Conservation (phyloP, 2,113 vertebrate genomes). For the Sylvilagus bachmani region DNA sequence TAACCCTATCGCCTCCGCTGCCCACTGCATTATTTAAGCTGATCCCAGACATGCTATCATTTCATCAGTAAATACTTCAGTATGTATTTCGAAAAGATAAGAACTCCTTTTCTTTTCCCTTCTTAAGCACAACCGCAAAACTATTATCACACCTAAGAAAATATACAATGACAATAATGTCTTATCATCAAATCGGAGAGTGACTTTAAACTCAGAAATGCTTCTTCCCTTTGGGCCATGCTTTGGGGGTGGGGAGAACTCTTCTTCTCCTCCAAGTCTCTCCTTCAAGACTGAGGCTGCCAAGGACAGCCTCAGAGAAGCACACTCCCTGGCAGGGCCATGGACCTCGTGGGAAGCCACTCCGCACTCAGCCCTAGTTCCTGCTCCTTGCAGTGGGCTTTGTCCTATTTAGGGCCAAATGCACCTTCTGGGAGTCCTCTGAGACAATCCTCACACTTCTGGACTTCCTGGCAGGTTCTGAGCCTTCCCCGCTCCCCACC, state of each 20-base stretch:
- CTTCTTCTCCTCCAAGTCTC: background rate
- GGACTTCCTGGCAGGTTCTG: accelerated
- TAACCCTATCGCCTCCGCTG: background rate
- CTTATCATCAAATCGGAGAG: conserved; percentile 27
- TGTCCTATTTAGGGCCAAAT: background rate
- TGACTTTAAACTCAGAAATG: conserved; percentile 48
- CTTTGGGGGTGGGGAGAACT: background rate
- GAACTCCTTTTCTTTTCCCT: background rate
- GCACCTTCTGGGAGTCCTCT: background rate
- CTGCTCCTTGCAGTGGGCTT: background rate
- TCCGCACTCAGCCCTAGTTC: background rate
- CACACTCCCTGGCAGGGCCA: background rate
- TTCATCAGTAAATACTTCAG: conserved; percentile 66
- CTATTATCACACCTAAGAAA: conserved; percentile 52
- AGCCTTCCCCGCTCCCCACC: background rate
- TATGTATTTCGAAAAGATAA: conserved; percentile 56
- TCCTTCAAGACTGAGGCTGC: background rate
- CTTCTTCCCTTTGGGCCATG: background rate
- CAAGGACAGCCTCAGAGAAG: conserved; percentile 1
- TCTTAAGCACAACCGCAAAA: conserved; percentile 43
- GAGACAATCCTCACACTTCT: background rate
- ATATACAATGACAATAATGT: conserved; percentile 16
- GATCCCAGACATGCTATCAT: background rate
- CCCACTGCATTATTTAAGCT: background rate
- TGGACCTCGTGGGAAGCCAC: background rate